A percentile compares a stretch with the other conserved stretches of the same genome.
Evolutionary conservation across 1,140 invertebrate genomes (phyloP).

Genomic region (Hetaerina americana): DNA sequence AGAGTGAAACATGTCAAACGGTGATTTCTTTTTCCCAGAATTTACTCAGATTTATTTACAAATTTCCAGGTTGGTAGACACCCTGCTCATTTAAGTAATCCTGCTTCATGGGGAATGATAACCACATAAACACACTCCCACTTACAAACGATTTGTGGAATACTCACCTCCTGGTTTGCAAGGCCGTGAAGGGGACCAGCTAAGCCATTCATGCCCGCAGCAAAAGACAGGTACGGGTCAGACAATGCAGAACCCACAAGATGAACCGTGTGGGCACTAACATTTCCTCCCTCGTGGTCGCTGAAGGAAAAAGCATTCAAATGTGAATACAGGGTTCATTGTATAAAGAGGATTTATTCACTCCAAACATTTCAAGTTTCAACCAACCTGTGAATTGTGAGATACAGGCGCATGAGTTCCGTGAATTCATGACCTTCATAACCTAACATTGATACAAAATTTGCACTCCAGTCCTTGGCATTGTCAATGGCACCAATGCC

Average conservation of each 20-base stretch:
- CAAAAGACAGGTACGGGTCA: conserved; percentile 88
- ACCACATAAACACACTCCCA: too few relatives aligned
- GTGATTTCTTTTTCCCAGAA: too few relatives aligned
- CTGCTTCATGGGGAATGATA: too few relatives aligned
- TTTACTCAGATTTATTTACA: too few relatives aligned
- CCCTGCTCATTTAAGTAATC: too few relatives aligned
- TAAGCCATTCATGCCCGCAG: conserved; percentile 86
- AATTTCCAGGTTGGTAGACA: too few relatives aligned
- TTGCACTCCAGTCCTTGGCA: conserved; percentile 85
- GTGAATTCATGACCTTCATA: conserved; percentile 68
- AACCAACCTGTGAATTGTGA: conserved; percentile 81
- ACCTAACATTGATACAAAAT: conserved; percentile 87
- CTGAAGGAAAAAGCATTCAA: conserved; percentile 28
- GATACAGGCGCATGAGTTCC: conserved; percentile 87
- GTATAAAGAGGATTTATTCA: too few relatives aligned
- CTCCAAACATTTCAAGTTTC: too few relatives aligned
- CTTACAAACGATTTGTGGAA: too few relatives aligned
- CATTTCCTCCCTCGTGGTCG: conserved; percentile 94
- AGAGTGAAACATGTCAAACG: too few relatives aligned
- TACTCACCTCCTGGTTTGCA: conserved; percentile 75
- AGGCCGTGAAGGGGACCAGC: conserved; percentile 92
- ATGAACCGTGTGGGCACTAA: conserved; percentile 88
- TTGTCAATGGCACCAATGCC: conserved; percentile 77
- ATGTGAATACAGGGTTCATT: too few relatives aligned
- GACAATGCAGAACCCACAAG: conserved; percentile 89